Conservation (phyloP, 2,888 invertebrate genomes). For the Aleiodes leptofemur region DNA sequence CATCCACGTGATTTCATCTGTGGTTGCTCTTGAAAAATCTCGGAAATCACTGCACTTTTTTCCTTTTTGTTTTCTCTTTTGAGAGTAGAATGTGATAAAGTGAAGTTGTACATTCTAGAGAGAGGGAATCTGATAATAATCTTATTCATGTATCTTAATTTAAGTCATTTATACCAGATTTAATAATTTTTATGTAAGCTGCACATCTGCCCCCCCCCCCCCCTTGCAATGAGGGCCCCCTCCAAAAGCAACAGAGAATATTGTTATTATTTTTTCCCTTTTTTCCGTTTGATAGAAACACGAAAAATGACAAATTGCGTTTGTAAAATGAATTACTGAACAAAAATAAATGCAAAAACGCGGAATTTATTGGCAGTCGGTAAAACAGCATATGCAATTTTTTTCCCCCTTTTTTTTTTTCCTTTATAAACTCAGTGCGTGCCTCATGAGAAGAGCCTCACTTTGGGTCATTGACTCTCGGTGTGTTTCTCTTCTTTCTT, state of each 20-base stretch:
- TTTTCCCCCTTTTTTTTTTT: slow-evolving; percentile 2
- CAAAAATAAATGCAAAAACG: not conserved
- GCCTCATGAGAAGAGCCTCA: slow-evolving; percentile 57
- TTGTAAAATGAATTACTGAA: not conserved
- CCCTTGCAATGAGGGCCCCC: no score
- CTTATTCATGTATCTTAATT: no score
- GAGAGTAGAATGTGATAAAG: no score
- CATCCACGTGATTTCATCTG: slow-evolving; percentile 64
- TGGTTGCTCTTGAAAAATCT: no score
- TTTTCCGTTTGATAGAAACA: not conserved
- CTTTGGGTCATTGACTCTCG: slow-evolving; percentile 70
- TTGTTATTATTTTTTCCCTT: no score
- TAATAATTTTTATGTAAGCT: no score
- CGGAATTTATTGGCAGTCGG: slow-evolving; percentile 2
- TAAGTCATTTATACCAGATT: no score
- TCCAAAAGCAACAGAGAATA: no score
- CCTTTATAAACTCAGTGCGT: slow-evolving; percentile 18
- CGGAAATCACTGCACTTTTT: not conserved
- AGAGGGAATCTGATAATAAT: no score
- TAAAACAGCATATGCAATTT: slow-evolving; percentile 28
- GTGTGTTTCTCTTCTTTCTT: slow-evolving; percentile 68
- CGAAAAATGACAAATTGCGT: not conserved
- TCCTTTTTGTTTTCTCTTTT: not conserved
- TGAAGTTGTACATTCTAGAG: no score
- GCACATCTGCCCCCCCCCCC: no score